A percentile compares a stretch with the other conserved stretches of the same genome.
Conservation (phyloP, 1,140 invertebrate genomes). For the Drosophila burlai region DNA sequence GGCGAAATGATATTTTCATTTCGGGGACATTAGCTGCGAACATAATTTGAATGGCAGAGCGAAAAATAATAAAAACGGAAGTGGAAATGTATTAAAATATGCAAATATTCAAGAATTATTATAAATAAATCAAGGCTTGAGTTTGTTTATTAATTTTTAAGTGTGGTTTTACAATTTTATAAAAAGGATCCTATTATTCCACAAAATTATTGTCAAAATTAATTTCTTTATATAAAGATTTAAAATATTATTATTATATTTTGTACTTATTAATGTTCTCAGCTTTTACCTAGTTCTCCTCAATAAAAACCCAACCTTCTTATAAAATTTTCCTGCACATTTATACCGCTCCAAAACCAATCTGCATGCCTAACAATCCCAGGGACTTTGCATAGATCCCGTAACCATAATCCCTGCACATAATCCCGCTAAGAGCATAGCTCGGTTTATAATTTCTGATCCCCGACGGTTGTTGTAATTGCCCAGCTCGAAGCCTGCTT, state of each 20-base stretch:
- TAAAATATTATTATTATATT: background rate
- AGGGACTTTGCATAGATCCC: constrained; percentile 1
- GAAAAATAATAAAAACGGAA: background rate
- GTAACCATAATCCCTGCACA: constrained; percentile 14
- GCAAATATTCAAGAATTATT: too few species aligned
- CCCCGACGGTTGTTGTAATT: constrained; percentile 41
- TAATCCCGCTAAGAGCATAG: constrained; percentile 45
- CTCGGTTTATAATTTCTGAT: constrained; percentile 27
- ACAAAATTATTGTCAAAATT: background rate
- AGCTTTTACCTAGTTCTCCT: fast-evolving
- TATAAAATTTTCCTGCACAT: background rate
- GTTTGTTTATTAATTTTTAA: background rate
- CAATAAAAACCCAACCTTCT: background rate
- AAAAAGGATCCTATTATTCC: too few species aligned
- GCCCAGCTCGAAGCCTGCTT: constrained; percentile 12
- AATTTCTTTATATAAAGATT: too few species aligned
- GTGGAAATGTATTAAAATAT: too few species aligned
- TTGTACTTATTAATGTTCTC: background rate
- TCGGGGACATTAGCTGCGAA: constrained; percentile 48
- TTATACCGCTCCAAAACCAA: background rate
- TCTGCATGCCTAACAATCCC: constrained; percentile 1
- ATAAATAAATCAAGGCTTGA: background rate
- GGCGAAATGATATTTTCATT: constrained; percentile 42
- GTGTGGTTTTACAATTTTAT: background rate
- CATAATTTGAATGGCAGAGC: constrained; percentile 3